Conservation (phyloP, 2,888 invertebrate genomes). For the Erannis defoliaria region DNA sequence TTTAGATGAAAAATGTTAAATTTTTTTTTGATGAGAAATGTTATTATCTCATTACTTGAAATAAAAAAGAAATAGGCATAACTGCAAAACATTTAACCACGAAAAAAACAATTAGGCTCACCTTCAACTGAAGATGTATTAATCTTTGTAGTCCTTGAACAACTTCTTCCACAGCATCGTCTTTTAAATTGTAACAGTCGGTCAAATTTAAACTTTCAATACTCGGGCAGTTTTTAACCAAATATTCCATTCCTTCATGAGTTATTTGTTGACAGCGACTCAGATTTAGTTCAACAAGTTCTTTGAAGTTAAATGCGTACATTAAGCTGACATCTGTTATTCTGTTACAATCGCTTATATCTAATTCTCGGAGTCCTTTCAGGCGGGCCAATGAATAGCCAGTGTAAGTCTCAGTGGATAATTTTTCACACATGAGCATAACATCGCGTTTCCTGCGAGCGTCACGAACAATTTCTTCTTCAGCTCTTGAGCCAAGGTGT, state of each 20-base stretch:
- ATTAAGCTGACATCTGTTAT: constrained; percentile 91
- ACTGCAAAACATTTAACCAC: background rate
- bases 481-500: constrained; percentile 88
- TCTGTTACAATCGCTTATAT: constrained; percentile 89
- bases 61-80: background rate
- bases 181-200: constrained; percentile 90
- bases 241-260: constrained; percentile 87
- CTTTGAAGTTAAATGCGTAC: constrained; percentile 89
- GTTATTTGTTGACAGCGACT: constrained; percentile 91
- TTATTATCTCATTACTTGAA: too few relatives aligned
- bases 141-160: constrained; percentile 78
- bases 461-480: constrained; percentile 89
- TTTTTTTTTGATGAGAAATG: too few relatives aligned
- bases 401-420: constrained; percentile 70
- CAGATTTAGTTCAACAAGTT: constrained; percentile 87
- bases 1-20: too few relatives aligned
- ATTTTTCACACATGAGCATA: constrained; percentile 87
- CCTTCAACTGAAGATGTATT: constrained; percentile 86
- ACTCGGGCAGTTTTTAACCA: constrained; percentile 89
- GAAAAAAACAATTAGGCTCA: constrained; percentile 54
- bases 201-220: constrained; percentile 89
- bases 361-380: constrained; percentile 85
- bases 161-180: constrained; percentile 82
- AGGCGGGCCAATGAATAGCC: constrained; percentile 86
- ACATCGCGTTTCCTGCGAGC: constrained; percentile 88